A percentile compares a stretch with the other conserved stretches of the same genome.
Evolutionary conservation across 2,113 vertebrate species (phyloP).

Genomic region (Tiliqua scincoides): DNA sequence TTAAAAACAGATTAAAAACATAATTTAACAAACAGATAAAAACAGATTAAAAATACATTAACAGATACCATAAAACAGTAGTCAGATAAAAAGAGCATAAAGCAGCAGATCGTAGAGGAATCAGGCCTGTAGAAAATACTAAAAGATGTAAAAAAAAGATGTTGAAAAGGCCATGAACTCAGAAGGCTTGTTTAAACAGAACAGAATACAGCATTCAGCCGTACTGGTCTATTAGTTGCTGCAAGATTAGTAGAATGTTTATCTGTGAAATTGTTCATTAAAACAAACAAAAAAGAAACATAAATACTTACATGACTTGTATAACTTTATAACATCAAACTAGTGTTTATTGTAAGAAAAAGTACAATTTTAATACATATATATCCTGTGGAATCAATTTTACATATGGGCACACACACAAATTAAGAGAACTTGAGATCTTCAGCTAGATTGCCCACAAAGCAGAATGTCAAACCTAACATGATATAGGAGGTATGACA

Average conservation of each 20-base stretch:
- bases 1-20: too few relatives aligned
- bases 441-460: neutral
- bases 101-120: too few relatives aligned
- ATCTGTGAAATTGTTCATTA: neutral
- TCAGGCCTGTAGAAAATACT: too few relatives aligned
- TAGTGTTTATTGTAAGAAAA: conserved; percentile 3
- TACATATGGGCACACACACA: neutral
- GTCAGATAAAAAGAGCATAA: too few relatives aligned
- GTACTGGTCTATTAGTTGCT: neutral
- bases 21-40: too few relatives aligned
- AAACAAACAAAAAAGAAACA: neutral
- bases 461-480: neutral
- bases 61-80: too few relatives aligned
- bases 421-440: neutral
- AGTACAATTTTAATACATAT: conserved; percentile 4
- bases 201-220: too few relatives aligned
- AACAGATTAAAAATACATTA: too few relatives aligned
- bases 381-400: neutral
- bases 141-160: too few relatives aligned
- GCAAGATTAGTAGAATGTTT: neutral
- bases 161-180: too few relatives aligned
- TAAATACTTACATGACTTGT: neutral
- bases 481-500: neutral
- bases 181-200: too few relatives aligned
- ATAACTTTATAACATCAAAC: neutral